Conservation (phyloP, 2,888 invertebrate genomes). For the Temnothorax ravouxi region DNA sequence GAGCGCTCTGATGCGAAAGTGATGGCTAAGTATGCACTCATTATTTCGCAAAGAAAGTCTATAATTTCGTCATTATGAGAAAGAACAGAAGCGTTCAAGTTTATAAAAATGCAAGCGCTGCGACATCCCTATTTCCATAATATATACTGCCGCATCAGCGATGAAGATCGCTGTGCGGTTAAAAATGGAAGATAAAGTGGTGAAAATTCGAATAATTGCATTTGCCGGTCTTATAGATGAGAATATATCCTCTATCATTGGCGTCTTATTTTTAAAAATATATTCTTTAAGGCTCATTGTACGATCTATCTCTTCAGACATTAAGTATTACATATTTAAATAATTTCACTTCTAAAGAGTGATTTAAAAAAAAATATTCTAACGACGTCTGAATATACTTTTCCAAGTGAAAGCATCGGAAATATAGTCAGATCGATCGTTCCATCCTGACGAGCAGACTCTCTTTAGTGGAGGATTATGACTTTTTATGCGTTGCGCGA, state of each 20-base stretch:
- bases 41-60: slow-evolving; percentile 64
- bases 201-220: slow-evolving; percentile 17
- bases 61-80: slow-evolving; percentile 68
- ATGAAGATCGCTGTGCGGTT: slow-evolving; percentile 12
- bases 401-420: slow-evolving; percentile 10
- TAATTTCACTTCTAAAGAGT: not conserved
- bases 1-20: slow-evolving; percentile 53
- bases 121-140: slow-evolving; percentile 50
- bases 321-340: slow-evolving; percentile 25
- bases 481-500: slow-evolving; percentile 56
- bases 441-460: slow-evolving; percentile 19
- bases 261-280: not conserved
- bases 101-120: slow-evolving; percentile 54
- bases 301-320: not conserved
- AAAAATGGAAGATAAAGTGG: not conserved
- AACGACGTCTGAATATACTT: slow-evolving; percentile 22
- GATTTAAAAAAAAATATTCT: slow-evolving; percentile 9
- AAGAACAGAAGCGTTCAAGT: slow-evolving; percentile 55
- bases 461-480: slow-evolving; percentile 53
- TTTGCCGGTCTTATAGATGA: not conserved
- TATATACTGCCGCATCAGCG: slow-evolving; percentile 51
- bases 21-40: slow-evolving; percentile 57
- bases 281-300: not conserved
- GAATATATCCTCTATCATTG: not conserved
- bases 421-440: slow-evolving; percentile 21